A percentile compares a stretch with the other conserved stretches of the same genome.
Evolutionary conservation across 2,113 vertebrate genomes (phyloP).

Genomic region (Esox niger): DNA sequence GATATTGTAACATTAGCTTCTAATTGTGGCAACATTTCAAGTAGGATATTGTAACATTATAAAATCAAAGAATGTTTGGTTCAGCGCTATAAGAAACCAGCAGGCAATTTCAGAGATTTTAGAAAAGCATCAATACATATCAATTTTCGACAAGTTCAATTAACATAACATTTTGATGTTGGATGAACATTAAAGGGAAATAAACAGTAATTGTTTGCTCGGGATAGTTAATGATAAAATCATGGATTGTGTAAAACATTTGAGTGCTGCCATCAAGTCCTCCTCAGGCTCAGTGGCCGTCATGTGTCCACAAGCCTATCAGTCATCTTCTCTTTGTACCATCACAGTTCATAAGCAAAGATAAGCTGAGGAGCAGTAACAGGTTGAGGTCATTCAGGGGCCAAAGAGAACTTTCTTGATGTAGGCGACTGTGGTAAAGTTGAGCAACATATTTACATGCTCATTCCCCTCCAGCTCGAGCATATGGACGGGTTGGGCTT

Average conservation of each 20-base stretch:
- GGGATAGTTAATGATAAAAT: not conserved
- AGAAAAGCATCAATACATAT: not conserved
- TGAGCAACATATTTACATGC: conserved; percentile 88
- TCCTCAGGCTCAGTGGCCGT: not conserved
- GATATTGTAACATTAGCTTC: not conserved
- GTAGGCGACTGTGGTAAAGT: conserved; percentile 83
- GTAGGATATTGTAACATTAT: not conserved
- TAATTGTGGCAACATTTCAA: no score
- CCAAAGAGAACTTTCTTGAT: conserved; percentile 83
- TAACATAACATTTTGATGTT: not conserved
- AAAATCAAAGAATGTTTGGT: not conserved
- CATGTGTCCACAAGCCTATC: not conserved
- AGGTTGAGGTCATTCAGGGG: conserved; percentile 54
- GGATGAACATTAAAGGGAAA: no score
- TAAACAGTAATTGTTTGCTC: not conserved
- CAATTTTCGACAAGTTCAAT: not conserved
- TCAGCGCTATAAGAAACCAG: not conserved
- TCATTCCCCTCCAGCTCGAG: conserved; percentile 82
- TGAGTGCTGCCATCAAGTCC: not conserved
- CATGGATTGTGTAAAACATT: not conserved
- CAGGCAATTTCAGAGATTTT: not conserved
- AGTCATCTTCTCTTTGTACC: not conserved
- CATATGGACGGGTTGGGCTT: conserved; percentile 77
- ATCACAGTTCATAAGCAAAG: not conserved
- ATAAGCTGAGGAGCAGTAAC: no score